Base-by-base conservation (phyloP, 2,888 invertebrate genomes). In the Philonicus albiceps region DNA sequence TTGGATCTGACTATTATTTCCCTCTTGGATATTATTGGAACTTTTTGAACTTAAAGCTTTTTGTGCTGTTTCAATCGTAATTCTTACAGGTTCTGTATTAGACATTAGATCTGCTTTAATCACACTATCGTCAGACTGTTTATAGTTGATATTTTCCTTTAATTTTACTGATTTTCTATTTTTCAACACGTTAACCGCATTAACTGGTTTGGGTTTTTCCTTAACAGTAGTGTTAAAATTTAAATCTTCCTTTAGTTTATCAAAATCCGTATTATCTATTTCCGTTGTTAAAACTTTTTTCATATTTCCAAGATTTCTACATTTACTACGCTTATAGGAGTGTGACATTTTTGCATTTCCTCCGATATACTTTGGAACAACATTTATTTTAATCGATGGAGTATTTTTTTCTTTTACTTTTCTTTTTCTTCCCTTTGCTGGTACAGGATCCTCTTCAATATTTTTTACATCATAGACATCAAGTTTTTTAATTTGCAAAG, bases 401-500 rank as follows among this genome's bases (percentile, higher is more conserved):
- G 0, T 8, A 4, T 5, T 73, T 73, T 84, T 40, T 53, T 5
- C 53, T 19, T n/a, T 53, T 64, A 22, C 11, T 2, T 64, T 84
- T 16, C 13, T n/a, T 19, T 16, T 19, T 13, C 34, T 55, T 3
- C 40, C 37, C 13, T 78, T 78, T 13, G 19, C 8, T 3, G 22
- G 8, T 19, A 4, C 27, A 11, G 73, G 43, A 31, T 55, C 53
- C 1, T 75, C 37, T 49, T 30, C 8, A 7, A 75, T 3, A 5
- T 73, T 84, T 31, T 31, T 55, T 22, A 72, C 74, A 43, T 74
- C 37, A 53, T 75, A 74, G 19, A 85, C 72, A 53, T 85, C 75
- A 19, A 31, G 11, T 11, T 22, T 8, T 19, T 64, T 1, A 30
- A 13, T 19, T 11, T 6, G 34, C 13, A 34, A 7, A 11, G 31